Percentiles rank a stretch among this genome's conserved stretches.
phyloP scores from a whole-genome alignment of 1,140 invertebrate species.

The Conopomorpha cramerella region DNA sequence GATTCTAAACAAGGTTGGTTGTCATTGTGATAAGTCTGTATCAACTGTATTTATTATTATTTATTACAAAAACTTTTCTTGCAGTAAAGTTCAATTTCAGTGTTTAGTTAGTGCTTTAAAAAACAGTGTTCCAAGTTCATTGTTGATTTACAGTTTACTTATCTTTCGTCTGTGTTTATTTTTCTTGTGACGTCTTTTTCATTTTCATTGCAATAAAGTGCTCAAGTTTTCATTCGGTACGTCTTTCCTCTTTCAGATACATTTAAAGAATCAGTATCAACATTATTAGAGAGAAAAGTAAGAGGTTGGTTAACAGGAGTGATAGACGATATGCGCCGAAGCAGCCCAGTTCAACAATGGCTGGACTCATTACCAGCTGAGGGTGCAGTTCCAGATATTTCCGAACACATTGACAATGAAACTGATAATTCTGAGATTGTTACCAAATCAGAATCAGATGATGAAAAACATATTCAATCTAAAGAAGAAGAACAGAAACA shows the following conservation, averaged over 20 bases:
- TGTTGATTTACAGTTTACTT: neutral
- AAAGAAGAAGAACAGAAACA: too few relatives aligned
- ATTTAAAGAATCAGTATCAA: constrained; percentile 46
- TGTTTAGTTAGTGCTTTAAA: neutral
- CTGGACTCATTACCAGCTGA: constrained; percentile 47
- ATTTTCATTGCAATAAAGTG: too few relatives aligned
- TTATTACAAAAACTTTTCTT: neutral
- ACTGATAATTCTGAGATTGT: too few relatives aligned
- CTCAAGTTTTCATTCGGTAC: neutral
- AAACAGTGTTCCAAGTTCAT: neutral
- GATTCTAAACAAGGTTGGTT: constrained; percentile 50
- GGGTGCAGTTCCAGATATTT: too few relatives aligned
- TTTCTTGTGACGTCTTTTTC: neutral
- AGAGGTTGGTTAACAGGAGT: constrained; percentile 50
- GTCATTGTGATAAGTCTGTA: constrained; percentile 7
- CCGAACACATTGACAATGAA: constrained; percentile 9
- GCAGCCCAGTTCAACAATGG: constrained; percentile 57
- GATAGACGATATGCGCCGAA: constrained; percentile 54
- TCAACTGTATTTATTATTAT: neutral
- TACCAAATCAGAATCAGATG: too few relatives aligned
- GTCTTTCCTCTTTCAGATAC: constrained; percentile 21
- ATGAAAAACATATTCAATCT: too few relatives aligned
- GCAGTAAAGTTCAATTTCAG: neutral
- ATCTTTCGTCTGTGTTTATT: neutral
- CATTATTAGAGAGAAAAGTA: constrained; percentile 48